Evolutionary conservation across 2,113 vertebrate species (phyloP), one percentile per base, ranked within the genome.

Genomic region (Campylorhamphus procurvoides): DNA sequence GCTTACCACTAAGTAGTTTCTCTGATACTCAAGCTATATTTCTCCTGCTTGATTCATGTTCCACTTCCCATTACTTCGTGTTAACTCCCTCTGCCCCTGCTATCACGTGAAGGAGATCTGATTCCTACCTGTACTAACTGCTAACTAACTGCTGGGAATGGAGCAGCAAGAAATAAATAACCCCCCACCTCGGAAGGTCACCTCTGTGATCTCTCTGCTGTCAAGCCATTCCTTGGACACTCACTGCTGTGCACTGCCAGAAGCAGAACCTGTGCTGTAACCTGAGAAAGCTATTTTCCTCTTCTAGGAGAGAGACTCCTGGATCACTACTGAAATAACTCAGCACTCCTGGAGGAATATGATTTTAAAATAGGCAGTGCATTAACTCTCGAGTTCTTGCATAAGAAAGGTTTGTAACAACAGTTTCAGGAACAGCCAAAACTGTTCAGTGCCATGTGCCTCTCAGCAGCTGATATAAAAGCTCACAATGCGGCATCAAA

Each of bases 1-100:
- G 89, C 87, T 97, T 95, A 92, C 69, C 53, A n/a, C 92, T 97
- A 96, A 96, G 96, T 96, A 97, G 95, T 96, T 97, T 92, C 95
- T 96, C 88, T 87, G 83, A 96, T 96, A 94, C 76, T 88, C 55
- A 59, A 87, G 84, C 88, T 97, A 68, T 95, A 96, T 97, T 94
- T 95, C 73, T 91, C 59, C 91, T 79, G 73, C 77, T 97, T 93
- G 92, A 95, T 97, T 97, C 76, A 87, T 87, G 91, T 93, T 89
- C 64, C 81, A 24, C 35, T 96, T 93, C 85, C 75, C 84, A 80
- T 89, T 94, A 52, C 90, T 96, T 84, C 1, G 3, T 1, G 5
- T 95, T 96, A 90, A 77, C 85, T 97, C 93, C 19, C 71, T 94
- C 95, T 90, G 64, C 84, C 89, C 76, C 69, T 60, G 62, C 76